Evolutionary conservation across 1,140 invertebrate species (phyloP), one percentile per base, ranked within the genome.

Genomic region (Aphaenogaster rudis): DNA sequence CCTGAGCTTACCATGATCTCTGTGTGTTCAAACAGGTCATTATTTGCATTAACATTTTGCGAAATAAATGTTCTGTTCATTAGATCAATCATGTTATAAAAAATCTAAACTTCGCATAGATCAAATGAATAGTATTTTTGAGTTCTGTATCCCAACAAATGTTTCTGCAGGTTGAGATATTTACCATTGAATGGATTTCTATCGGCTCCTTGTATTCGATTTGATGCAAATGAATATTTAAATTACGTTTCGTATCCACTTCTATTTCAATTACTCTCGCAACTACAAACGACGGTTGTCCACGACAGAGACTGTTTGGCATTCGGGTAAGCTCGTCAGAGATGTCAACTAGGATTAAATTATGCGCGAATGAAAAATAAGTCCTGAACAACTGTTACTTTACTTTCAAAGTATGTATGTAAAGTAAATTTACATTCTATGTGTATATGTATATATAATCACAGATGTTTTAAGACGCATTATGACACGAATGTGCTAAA

Each of bases 101-200:
- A 39, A 69, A 9, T 59, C 15, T 61, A n/a, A 69, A 50, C 7
- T 78, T 79, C 33, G 57, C 11, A 54, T 15, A 50, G 15, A 69
- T 74, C 28, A 79, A 76, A 48, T 74, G 45, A 67, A 4, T 9
- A 71, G 66, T 2, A 81, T 80, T 86, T 42, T 45, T 42, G 42
- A 48, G 8, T n/a, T 61, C 2, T 36, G 0, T 59, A 17, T 42
- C 7, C 13, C 77, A 54, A 90, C 5, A 9, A 72, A 81, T 81
- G 54, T 78, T 88, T 86, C 45, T 72, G 15, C 78, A 94, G 92
- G 66, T 88, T 95, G 57, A 92, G 77, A 64, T 93, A 94, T 91
- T 92, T 95, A 80, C 94, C 94, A 39, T 64, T 93, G 39, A 95
- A 94, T 85, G 94, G 91, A 79, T 95, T 95, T 88, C n/a, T 93